These are phyloP conservation scores for Drosophila jambulina DNA, from an alignment of 1,140 invertebrate genomes.

Conservation along the genomic window DNA sequence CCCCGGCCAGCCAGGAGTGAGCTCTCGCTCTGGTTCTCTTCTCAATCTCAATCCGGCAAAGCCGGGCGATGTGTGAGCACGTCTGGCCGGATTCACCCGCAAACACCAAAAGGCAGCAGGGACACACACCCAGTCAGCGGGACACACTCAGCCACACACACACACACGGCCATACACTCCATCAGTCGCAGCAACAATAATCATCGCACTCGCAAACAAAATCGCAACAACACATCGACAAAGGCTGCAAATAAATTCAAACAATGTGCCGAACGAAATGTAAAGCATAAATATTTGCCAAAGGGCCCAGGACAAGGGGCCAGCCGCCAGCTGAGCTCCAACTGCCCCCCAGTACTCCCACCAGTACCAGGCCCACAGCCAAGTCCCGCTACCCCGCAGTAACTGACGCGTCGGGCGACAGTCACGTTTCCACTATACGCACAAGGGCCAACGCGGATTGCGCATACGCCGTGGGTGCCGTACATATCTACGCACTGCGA, in stretches of 20 bases:
- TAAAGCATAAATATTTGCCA: constrained; percentile 83
- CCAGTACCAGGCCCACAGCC: neutral
- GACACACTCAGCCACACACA: constrained; percentile 19
- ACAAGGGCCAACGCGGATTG: constrained; percentile 64
- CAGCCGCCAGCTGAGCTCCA: constrained; percentile 66
- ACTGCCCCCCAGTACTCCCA: neutral
- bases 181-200: constrained; percentile 60
- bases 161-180: constrained; percentile 10
- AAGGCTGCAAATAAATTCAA: constrained; percentile 80
- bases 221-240: constrained; percentile 74
- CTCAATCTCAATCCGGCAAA: constrained; percentile 13
- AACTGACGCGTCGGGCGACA: constrained; percentile 50
- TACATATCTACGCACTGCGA: constrained; percentile 68
- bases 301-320: constrained; percentile 53
- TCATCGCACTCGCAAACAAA: constrained; percentile 71
- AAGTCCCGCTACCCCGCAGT: neutral
- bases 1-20: constrained; percentile 32
- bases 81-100: constrained; percentile 58
- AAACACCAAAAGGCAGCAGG: constrained; percentile 46
- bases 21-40: constrained; percentile 4
- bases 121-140: constrained; percentile 5
- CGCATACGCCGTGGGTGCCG: constrained; percentile 78
- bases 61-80: constrained; percentile 56
- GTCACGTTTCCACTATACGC: constrained; percentile 69
- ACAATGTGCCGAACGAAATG: constrained; percentile 81